Conservation (phyloP, 2,113 vertebrate species). For the Datnioides undecimradiatus region DNA sequence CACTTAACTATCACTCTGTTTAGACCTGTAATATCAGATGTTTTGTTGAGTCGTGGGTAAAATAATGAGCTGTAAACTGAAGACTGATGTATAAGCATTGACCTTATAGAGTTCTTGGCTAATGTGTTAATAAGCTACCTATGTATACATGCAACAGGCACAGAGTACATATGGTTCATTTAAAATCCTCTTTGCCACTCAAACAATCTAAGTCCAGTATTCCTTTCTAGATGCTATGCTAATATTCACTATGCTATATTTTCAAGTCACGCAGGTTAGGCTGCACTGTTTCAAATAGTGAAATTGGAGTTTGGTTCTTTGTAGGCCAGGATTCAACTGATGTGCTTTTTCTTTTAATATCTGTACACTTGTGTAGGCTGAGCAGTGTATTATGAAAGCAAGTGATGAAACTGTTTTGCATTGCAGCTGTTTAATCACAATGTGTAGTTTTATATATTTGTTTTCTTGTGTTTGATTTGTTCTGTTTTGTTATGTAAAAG, state of each 20-base stretch:
- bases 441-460: background rate
- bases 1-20: too few species aligned
- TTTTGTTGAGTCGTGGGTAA: too few species aligned
- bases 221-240: background rate
- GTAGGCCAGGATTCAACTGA: background rate
- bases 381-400: background rate
- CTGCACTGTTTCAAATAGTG: background rate
- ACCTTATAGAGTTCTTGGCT: background rate
- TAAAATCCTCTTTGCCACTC: too few species aligned
- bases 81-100: background rate
- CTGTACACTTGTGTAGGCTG: background rate
- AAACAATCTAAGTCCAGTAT: background rate
- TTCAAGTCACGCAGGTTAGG: too few species aligned
- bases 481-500: background rate
- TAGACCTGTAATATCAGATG: too few species aligned
- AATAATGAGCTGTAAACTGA: too few species aligned
- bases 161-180: too few species aligned
- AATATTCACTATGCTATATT: background rate
- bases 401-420: background rate
- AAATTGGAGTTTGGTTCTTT: background rate
- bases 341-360: background rate
- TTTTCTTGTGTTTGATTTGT: background rate
- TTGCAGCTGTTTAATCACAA: background rate
- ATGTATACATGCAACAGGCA: background rate
- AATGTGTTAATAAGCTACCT: background rate